Percentiles rank a stretch among this genome's conserved stretches.
Conservation (phyloP, 1,140 invertebrate species). For the Bombus fervidus region DNA sequence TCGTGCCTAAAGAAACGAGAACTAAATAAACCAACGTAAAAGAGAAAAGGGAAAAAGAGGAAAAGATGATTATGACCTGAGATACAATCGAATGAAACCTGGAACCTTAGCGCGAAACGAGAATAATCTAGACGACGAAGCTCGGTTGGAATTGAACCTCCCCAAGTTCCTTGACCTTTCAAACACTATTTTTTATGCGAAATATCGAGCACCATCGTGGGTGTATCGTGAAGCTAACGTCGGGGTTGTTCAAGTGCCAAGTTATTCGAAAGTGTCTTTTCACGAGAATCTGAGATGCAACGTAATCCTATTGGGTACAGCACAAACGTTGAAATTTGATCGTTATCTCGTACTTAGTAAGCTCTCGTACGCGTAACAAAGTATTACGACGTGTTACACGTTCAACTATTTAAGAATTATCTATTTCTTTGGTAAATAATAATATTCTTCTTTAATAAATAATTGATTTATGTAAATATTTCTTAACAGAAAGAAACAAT, state of each 20-base stretch:
- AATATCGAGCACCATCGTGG: neutral
- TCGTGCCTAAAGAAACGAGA: constrained; percentile 51
- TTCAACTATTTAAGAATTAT: too few relatives aligned
- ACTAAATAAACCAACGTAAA: neutral
- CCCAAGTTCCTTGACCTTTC: constrained; percentile 29
- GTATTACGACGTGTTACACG: neutral
- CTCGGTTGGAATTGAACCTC: constrained; percentile 19
- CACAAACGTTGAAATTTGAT: constrained; percentile 27
- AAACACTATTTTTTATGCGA: constrained; percentile 24
- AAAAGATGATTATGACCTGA: neutral
- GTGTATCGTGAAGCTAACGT: neutral
- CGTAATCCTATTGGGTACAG: neutral
- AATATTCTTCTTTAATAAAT: neutral
- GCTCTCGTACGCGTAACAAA: neutral
- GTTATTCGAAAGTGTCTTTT: constrained; percentile 64
- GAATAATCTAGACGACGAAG: constrained; percentile 14
- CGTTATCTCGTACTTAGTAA: neutral
- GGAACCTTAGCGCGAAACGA: neutral
- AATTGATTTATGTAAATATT: neutral
- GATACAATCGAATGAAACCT: constrained; percentile 38
- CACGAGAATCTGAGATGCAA: constrained; percentile 9
- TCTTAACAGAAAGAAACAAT: neutral
- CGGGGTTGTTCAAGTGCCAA: constrained; percentile 64
- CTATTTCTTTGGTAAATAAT: neutral
- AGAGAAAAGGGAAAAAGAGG: too few relatives aligned